Conservation (phyloP, 2,888 invertebrate species). For the Cenopis cana region DNA sequence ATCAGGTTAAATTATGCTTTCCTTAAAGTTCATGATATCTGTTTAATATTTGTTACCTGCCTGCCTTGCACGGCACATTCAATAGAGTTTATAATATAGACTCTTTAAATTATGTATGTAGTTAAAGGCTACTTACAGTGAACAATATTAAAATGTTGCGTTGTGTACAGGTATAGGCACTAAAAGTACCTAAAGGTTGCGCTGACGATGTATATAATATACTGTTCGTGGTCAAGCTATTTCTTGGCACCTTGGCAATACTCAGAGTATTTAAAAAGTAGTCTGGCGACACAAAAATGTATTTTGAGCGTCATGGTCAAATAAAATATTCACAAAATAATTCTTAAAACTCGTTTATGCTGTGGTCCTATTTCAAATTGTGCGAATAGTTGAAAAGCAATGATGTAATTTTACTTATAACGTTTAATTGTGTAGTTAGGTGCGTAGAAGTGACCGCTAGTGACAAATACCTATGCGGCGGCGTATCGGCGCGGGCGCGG, state of each 20-base stretch:
- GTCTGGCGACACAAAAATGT: neutral
- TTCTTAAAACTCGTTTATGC: conserved; percentile 34
- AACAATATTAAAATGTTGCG: too few relatives aligned
- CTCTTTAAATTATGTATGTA: neutral
- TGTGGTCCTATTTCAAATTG: conserved; percentile 41
- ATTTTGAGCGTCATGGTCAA: neutral
- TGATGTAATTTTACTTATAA: conserved; percentile 35
- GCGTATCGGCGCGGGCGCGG: conserved; percentile 53
- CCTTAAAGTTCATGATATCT: neutral
- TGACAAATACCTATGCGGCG: conserved; percentile 52
- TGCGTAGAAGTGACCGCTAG: conserved; percentile 37
- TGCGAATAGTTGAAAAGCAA: conserved; percentile 33
- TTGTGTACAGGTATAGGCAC: too few relatives aligned
- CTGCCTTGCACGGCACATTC: too few relatives aligned
- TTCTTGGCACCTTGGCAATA: too few relatives aligned
- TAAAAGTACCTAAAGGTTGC: too few relatives aligned
- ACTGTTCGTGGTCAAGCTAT: neutral
- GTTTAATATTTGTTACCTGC: neutral
- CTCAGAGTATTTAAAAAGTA: too few relatives aligned
- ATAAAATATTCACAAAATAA: neutral
- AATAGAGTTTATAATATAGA: neutral
- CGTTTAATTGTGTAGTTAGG: conserved; percentile 38
- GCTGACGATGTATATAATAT: neutral
- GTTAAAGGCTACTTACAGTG: too few relatives aligned
- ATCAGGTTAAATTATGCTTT: neutral